Evolutionary conservation across 2,888 invertebrate species (phyloP), one percentile per base, ranked within the genome.

Genomic region (Melanostoma mellinum): DNA sequence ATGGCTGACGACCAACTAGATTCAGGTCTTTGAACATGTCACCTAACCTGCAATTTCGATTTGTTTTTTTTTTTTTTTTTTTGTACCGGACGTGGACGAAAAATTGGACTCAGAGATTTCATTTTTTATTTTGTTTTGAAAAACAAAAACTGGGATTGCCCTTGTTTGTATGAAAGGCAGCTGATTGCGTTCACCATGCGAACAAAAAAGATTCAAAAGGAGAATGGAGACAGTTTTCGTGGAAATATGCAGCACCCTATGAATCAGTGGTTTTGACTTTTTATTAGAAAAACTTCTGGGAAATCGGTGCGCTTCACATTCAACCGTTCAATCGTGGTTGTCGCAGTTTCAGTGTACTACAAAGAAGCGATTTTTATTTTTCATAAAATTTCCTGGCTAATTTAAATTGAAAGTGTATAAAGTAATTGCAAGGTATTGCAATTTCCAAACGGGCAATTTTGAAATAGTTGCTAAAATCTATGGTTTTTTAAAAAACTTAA

Each of bases 111-210:
- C 46, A 42, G 40, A 53, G 44, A 6, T 30, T 10, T n/a, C 10
- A 10, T 44, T 33, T 53, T 6, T 44, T 38, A 52, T 9, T 53
- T 20, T 52, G 32, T 10, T 40, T 42, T 6, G 46, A 33, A 10
- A 61, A 50, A 52, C 48, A 71, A 40, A 38, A 50, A 55, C 80
- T 69, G 42, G 20, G 20, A 80, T 58, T 58, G 71, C 44, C 38
- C 36, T 1, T 63, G 55, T 60, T 77, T 67, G 35, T 36, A 38
- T 69, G 56, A 74, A 74, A 50, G 68, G 61, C 52, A 52, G 32
- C 69, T 74, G 74, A 69, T 74, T 71, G 71, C 46, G 56, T 69
- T 69, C 60, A 56, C 35, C 9, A 36, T 40, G 40, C 6, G 48
- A 40, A 33, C 9, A 20, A n/a, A 46, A 4, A 3, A 30, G 32